Base-by-base conservation (phyloP, 2,797 vertebrate genomes). In the Limnodromus scolopaceus region DNA sequence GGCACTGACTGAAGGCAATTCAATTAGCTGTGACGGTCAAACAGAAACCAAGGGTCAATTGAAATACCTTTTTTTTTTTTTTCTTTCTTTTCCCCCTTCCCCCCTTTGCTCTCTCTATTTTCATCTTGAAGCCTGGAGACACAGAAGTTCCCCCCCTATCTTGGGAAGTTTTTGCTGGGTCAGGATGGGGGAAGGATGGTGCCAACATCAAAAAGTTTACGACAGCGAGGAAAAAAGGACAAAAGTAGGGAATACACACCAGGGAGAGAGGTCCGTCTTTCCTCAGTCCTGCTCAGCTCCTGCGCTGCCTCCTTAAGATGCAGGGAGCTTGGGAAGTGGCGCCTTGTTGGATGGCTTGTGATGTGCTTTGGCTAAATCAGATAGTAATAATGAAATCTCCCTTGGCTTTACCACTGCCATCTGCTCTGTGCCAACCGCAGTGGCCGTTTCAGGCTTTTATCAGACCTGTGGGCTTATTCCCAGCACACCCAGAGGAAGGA, bases 21-120 rank as follows among this genome's bases (percentile, higher is more conserved):
- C 96, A 96, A 94, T 95, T 93, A 95, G 95, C 86, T 97, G 93
- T 97, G 92, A 91, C 93, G 84, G 91, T 96, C 96, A 97, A 93
- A 94, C 76, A 84, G 45, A 94, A 84, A 84, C 39, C 0, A 1
- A 83, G 86, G 41, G 88, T 85, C 89, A 92, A 76, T 30, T 82
- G 83, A 89, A 96, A 69, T 32, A 48, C 22, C 25, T 79, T 27
- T 43, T 24, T 83, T 16, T 23, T 14, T 58, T 30, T 54, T 43
- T 32, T 32, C 17, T 54, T 54, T 53, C 8, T 11, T 9, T 7
- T 15, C 4, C 16, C 10, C 4, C 14, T 8, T 34, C 15, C 13
- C 7, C 13, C 30, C 6, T 5, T 48, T 76, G 27, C 16, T 30
- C 9, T 54, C 51, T 57, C 60, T 22, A 2, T 88, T 94, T 91